Conservation (phyloP, 2,888 invertebrate genomes). For the Pachydiplax longipennis region DNA sequence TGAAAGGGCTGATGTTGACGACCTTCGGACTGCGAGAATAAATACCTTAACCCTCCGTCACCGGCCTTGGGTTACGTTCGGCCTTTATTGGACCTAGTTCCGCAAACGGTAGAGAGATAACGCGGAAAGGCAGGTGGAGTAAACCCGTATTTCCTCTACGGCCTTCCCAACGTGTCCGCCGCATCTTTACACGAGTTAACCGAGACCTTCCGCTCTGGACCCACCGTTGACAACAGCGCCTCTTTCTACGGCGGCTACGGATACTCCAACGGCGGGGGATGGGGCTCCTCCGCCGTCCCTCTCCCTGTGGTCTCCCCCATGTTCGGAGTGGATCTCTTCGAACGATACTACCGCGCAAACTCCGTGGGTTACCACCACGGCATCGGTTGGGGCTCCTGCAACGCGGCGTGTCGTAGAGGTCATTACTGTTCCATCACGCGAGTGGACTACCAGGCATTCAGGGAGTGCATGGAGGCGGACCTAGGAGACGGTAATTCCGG, state of each 20-base stretch:
- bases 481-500: constrained; percentile 57
- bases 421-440: constrained; percentile 90
- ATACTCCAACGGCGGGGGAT: not conserved
- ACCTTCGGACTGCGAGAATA: too few relatives aligned
- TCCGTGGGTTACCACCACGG: constrained; percentile 67
- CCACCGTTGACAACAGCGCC: constrained; percentile 68
- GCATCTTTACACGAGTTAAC: constrained; percentile 80
- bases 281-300: constrained; percentile 17
- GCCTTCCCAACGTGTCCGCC: constrained; percentile 78
- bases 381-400: constrained; percentile 66
- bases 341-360: constrained; percentile 79
- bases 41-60: too few relatives aligned
- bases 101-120: constrained; percentile 68
- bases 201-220: constrained; percentile 67
- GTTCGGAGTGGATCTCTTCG: constrained; percentile 53
- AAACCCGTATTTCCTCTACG: constrained; percentile 76
- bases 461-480: constrained; percentile 80
- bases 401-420: constrained; percentile 78
- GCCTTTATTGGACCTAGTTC: constrained; percentile 79
- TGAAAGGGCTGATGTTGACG: too few relatives aligned
- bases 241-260: constrained; percentile 61
- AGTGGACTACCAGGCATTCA: constrained; percentile 79
- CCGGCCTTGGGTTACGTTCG: constrained; percentile 90
- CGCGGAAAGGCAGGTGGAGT: constrained; percentile 83
- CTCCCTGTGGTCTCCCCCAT: constrained; percentile 8